A percentile compares a stretch with the other conserved stretches of the same genome.
phyloP scores from a whole-genome alignment of 2,888 invertebrate species.

The Aleiodes leptofemur region DNA sequence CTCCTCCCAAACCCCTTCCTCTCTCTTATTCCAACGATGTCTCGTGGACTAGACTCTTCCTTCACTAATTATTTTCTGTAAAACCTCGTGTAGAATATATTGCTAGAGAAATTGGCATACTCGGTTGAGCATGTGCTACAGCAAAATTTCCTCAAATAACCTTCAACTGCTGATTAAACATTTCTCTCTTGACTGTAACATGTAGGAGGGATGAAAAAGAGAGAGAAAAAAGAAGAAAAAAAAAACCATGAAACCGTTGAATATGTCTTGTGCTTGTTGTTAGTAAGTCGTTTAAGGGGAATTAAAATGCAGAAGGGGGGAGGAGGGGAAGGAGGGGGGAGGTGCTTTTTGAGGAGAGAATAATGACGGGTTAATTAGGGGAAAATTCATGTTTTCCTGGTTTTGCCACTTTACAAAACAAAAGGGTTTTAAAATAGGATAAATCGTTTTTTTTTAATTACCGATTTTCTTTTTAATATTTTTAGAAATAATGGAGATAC shows the following conservation, averaged over 20 bases:
- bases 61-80: slow-evolving; percentile 70
- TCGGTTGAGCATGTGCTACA: slow-evolving; percentile 13
- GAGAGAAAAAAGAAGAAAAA: not conserved
- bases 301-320: no score
- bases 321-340: no score
- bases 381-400: no score
- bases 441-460: no score
- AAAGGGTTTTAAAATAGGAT: no score
- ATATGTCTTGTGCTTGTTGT: not conserved
- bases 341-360: no score
- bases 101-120: slow-evolving; percentile 23
- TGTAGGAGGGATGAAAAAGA: not conserved
- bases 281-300: no score
- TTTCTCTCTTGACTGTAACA: slow-evolving; percentile 9
- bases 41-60: slow-evolving; percentile 52
- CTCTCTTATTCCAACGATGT: slow-evolving; percentile 4
- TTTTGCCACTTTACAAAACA: no score
- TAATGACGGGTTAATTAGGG: no score
- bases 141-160: slow-evolving; percentile 10
- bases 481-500: no score
- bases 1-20: slow-evolving; percentile 23
- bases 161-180: slow-evolving; percentile 32
- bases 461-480: no score
- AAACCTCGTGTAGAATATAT: slow-evolving; percentile 51
- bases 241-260: not conserved